Conservation (phyloP, 2,113 vertebrate species). For the Origma solitaria region DNA sequence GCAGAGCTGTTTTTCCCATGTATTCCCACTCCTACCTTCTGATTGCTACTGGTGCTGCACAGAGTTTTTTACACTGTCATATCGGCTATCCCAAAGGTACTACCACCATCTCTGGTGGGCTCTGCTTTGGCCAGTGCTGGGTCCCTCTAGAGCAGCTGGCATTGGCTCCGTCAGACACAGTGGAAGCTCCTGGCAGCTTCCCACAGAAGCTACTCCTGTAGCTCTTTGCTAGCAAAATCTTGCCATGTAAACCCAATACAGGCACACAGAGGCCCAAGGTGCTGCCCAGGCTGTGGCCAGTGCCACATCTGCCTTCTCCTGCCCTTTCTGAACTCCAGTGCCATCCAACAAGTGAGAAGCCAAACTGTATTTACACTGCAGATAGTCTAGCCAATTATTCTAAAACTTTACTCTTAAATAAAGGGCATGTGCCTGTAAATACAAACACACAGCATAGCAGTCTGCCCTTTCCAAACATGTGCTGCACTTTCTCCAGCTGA, state of each 20-base stretch:
- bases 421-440: background rate
- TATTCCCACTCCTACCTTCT: background rate
- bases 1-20: background rate
- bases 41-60: too few relatives aligned
- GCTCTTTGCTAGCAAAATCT: background rate
- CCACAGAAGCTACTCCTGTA: background rate
- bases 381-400: background rate
- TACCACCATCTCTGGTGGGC: background rate
- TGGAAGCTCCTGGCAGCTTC: background rate
- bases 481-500: background rate
- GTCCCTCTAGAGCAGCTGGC: background rate
- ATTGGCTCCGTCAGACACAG: background rate
- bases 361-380: background rate
- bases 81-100: background rate
- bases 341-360: background rate
- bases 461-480: background rate
- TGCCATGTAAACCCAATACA: background rate
- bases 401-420: background rate
- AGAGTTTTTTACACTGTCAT: background rate
- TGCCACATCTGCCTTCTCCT: background rate
- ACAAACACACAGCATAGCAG: background rate
- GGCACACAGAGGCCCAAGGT: background rate
- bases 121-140: background rate
- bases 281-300: background rate
- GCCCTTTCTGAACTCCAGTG: background rate